Conservation (phyloP, 1,140 invertebrate genomes). For the Euschistus heros region DNA sequence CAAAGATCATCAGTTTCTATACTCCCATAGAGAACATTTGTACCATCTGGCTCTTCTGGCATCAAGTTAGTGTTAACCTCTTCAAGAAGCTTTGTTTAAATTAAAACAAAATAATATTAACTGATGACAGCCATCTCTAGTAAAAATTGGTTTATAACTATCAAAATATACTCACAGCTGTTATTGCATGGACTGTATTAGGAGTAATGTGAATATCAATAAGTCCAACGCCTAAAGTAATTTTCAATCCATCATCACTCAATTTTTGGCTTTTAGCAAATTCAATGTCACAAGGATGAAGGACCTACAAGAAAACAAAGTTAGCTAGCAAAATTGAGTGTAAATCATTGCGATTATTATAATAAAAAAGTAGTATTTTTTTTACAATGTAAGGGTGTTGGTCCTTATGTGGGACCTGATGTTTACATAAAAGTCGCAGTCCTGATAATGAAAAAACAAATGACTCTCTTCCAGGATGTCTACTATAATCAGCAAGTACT, state of each 20-base stretch:
- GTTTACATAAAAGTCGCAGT: slow-evolving; percentile 49
- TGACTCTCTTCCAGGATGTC: slow-evolving; percentile 51
- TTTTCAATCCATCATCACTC: slow-evolving; percentile 49
- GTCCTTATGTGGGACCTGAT: slow-evolving; percentile 30
- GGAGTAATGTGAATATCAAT: slow-evolving; percentile 62
- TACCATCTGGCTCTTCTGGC: slow-evolving; percentile 32
- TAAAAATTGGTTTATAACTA: too few species aligned
- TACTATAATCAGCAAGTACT: slow-evolving; percentile 59
- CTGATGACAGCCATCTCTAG: too few species aligned
- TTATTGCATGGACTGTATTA: slow-evolving; percentile 57
- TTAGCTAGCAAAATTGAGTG: neutral
- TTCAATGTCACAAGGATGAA: slow-evolving; percentile 63
- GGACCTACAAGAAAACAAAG: slow-evolving; percentile 34
- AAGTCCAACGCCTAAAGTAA: slow-evolving; percentile 47
- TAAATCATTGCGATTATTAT: neutral
- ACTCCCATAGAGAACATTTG: slow-evolving; percentile 28
- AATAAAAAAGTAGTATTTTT: neutral
- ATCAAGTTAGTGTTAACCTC: slow-evolving; percentile 33
- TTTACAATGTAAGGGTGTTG: slow-evolving; percentile 34
- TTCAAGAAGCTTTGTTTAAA: slow-evolving; percentile 32
- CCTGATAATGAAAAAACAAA: slow-evolving; percentile 53
- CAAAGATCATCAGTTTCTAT: slow-evolving; percentile 53
- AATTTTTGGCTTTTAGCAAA: slow-evolving; percentile 50
- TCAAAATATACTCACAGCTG: slow-evolving; percentile 38
- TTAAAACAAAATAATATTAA: neutral